Conservation (phyloP, 2,797 vertebrate species). For the Phataginus tetradactyla region DNA sequence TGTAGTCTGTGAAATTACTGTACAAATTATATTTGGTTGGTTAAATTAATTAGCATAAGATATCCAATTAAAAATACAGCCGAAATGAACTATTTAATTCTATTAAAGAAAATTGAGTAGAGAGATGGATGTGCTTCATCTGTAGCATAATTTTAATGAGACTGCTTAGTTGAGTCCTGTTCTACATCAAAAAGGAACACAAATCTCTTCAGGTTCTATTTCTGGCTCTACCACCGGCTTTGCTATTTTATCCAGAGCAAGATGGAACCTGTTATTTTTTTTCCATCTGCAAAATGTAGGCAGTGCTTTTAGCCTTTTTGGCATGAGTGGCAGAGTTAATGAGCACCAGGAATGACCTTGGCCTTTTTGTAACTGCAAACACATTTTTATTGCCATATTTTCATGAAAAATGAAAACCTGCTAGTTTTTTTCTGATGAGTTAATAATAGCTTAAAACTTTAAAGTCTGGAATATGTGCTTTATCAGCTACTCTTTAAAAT, state of each 20-base stretch:
- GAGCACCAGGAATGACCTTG: conserved; percentile 25
- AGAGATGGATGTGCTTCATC: background rate
- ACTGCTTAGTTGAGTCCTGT: background rate
- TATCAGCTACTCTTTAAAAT: conserved; percentile 58
- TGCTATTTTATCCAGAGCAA: conserved; percentile 33
- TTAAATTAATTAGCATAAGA: conserved; percentile 24
- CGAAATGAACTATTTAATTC: conserved; percentile 25
- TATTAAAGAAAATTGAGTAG: conserved; percentile 4
- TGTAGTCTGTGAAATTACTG: background rate
- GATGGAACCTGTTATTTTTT: conserved; percentile 54
- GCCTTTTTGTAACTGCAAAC: conserved; percentile 54
- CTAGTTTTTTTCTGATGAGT: background rate
- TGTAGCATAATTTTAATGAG: conserved; percentile 48
- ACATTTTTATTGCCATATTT: conserved; percentile 53
- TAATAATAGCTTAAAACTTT: conserved; percentile 48
- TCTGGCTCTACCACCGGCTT: conserved; percentile 51
- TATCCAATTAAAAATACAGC: background rate
- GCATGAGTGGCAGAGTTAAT: conserved; percentile 37
- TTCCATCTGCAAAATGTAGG: conserved; percentile 40
- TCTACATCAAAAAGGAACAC: conserved; percentile 58
- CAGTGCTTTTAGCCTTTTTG: conserved; percentile 47
- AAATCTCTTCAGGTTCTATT: conserved; percentile 63
- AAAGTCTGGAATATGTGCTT: conserved; percentile 37
- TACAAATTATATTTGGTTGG: conserved; percentile 12
- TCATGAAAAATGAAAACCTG: conserved; percentile 55